Evolutionary conservation across 2,113 vertebrate genomes (phyloP).

Genomic region (Marmota flaviventris): DNA sequence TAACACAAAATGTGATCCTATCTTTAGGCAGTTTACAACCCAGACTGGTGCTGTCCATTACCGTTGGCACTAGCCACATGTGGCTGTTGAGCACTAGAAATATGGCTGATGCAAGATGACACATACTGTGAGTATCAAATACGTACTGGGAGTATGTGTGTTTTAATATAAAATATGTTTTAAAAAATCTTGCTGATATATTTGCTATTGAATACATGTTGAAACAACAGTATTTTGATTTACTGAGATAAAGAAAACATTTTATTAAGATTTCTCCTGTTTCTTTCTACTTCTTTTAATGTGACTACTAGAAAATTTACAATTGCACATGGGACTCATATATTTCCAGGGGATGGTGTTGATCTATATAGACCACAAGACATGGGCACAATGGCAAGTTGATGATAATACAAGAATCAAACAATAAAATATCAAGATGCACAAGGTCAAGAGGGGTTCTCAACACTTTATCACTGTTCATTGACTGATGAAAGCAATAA

Average conservation of each 20-base stretch:
- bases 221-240: conserved; percentile 14
- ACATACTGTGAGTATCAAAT: neutral
- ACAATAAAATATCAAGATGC: neutral
- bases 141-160: neutral
- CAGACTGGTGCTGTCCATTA: neutral
- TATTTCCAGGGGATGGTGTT: neutral
- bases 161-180: neutral
- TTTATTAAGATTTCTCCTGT: conserved; percentile 27
- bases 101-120: neutral
- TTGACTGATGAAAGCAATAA: neutral
- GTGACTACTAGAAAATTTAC: conserved; percentile 3
- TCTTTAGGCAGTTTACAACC: fast-evolving
- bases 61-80: neutral
- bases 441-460: neutral
- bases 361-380: neutral
- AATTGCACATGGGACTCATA: neutral
- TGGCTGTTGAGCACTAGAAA: neutral
- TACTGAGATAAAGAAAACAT: neutral
- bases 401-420: neutral
- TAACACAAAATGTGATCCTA: neutral
- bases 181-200: neutral
- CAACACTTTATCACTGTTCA: neutral
- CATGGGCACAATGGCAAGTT: neutral
- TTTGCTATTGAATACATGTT: neutral
- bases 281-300: conserved; percentile 41